These are phyloP conservation scores for Grapholita molesta DNA, from an alignment of 1,140 invertebrate genomes.

Conservation along the genomic window DNA sequence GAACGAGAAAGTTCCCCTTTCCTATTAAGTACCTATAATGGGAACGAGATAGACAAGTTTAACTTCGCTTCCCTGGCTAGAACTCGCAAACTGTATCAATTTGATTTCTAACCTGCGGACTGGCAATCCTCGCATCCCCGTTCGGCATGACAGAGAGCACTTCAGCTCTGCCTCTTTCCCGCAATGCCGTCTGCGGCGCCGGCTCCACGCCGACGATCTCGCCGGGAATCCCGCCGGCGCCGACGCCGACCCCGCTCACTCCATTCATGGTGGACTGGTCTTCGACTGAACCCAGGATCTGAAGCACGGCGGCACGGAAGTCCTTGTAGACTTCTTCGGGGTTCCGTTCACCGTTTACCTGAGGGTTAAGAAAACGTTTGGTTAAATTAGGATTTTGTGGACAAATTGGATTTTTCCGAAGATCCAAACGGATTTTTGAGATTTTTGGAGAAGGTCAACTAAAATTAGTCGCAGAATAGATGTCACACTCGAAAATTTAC, in stretches of 20 bases:
- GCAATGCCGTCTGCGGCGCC: constrained; percentile 51
- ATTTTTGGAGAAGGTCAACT: no score
- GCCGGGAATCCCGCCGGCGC: constrained; percentile 79
- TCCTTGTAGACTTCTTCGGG: constrained; percentile 90
- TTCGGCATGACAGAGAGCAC: neutral
- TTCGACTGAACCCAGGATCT: constrained; percentile 83
- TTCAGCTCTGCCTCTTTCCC: constrained; percentile 46
- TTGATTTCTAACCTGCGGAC: neutral
- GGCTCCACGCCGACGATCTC: constrained; percentile 80
- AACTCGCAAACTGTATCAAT: no score
- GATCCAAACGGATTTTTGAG: no score
- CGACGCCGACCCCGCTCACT: constrained; percentile 78
- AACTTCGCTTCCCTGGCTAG: no score
- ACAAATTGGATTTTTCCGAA: no score
- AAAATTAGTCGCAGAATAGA: no score
- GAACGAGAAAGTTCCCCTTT: no score
- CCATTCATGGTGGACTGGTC: constrained; percentile 79
- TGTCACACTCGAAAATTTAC: no score
- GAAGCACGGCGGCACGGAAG: constrained; percentile 85
- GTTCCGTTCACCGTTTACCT: constrained; percentile 91
- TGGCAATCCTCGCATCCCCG: neutral
- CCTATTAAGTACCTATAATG: no score
- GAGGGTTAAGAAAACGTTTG: neutral
- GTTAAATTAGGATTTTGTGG: neutral
- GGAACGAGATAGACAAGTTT: no score